phyloP scores from a whole-genome alignment of 2,113 vertebrate species.

The Callionymus lyra region DNA sequence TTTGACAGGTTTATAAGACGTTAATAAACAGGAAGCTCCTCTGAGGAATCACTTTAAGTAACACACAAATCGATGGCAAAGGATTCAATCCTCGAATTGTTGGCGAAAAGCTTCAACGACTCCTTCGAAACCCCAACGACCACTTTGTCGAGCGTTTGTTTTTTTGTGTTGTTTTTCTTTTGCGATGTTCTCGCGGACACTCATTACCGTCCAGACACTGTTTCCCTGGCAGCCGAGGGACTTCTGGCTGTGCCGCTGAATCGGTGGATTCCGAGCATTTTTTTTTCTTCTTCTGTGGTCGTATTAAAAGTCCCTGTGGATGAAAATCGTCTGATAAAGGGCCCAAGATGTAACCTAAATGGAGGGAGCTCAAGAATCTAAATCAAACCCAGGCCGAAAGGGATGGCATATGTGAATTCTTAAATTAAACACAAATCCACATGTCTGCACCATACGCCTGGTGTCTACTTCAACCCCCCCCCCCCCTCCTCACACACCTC shows the following conservation, averaged over 20 bases:
- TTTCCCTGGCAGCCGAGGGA: conserved; percentile 20
- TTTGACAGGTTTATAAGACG: too few species aligned
- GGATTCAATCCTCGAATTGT: too few species aligned
- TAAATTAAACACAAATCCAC: conserved; percentile 44
- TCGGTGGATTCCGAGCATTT: conserved; percentile 20
- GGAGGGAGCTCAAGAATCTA: conserved; percentile 25
- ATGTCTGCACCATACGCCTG: conserved; percentile 32
- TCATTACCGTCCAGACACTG: conserved; percentile 27
- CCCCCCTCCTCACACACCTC: too few species aligned
- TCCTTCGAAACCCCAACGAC: too few species aligned
- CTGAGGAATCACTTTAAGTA: too few species aligned
- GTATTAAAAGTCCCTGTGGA: conserved; percentile 29
- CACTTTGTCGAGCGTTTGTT: too few species aligned
- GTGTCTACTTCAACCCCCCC: conserved; percentile 25
- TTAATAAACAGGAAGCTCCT: too few species aligned
- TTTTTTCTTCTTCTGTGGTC: conserved; percentile 36
- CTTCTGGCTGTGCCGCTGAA: conserved; percentile 23
- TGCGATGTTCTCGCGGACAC: conserved; percentile 14
- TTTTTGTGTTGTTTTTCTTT: too few species aligned
- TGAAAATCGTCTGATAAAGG: conserved; percentile 33
- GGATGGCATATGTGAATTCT: conserved; percentile 37
- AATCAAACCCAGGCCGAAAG: conserved; percentile 25
- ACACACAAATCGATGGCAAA: too few species aligned
- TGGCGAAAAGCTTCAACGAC: too few species aligned
- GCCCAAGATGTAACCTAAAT: conserved; percentile 32